These are phyloP conservation scores for Hippasteria phrygiana DNA, from an alignment of 53 echinoderm and acorn worm genomes.

Conservation along the genomic window DNA sequence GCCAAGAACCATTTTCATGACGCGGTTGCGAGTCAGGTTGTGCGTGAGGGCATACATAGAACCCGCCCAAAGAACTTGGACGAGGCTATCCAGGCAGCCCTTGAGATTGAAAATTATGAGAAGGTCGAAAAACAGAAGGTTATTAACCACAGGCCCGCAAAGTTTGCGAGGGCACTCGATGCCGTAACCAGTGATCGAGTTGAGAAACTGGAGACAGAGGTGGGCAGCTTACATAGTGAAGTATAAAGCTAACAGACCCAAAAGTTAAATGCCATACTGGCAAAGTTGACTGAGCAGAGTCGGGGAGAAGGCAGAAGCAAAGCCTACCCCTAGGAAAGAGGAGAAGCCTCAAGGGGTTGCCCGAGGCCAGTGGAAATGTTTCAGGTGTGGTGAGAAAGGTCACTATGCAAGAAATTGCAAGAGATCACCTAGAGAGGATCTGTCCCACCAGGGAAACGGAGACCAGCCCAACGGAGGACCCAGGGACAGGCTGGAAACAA, in stretches of 20 bases:
- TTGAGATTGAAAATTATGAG: conserved; percentile 14
- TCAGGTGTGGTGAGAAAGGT: conserved; percentile 54
- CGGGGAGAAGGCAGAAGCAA: background rate
- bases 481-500: conserved; percentile 27
- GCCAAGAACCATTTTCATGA: conserved; percentile 46
- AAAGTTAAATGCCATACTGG: background rate
- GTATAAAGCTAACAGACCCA: background rate
- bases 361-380: conserved; percentile 18
- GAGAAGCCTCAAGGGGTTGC: background rate
- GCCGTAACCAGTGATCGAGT: conserved; percentile 12
- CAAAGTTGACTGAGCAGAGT: background rate
- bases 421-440: background rate
- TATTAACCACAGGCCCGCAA: background rate
- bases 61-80: background rate
- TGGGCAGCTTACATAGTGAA: background rate
- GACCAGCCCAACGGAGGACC: conserved; percentile 39
- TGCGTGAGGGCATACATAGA: conserved; percentile 32
- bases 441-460: background rate
- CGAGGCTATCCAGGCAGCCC: conserved; percentile 10
- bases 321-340: background rate
- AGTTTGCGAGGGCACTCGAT: conserved; percentile 22
- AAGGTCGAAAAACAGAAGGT: background rate
- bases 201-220: conserved; percentile 3
- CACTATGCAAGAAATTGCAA: conserved; percentile 5
- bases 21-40: conserved; percentile 23